phyloP scores from a whole-genome alignment of 2,113 vertebrate genomes.

The Neodontobutis hainanensis region DNA sequence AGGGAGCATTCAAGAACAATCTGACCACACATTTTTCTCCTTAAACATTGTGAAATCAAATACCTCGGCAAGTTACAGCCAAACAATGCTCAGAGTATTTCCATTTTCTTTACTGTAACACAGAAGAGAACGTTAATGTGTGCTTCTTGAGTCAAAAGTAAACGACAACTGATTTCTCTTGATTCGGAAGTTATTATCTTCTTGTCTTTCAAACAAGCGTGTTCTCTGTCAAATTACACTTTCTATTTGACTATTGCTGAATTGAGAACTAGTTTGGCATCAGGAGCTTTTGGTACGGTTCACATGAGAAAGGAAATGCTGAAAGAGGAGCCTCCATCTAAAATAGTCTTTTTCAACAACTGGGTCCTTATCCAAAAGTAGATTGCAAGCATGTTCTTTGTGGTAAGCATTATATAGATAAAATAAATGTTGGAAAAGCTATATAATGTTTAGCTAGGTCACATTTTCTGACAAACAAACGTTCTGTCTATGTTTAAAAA shows the following conservation, averaged over 20 bases:
- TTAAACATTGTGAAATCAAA: slow-evolving; percentile 68
- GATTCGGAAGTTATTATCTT: slow-evolving; percentile 16
- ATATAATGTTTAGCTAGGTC: neutral
- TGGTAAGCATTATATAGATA: neutral
- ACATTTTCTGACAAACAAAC: no score
- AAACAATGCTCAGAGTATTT: slow-evolving; percentile 54
- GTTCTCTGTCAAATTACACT: slow-evolving; percentile 25
- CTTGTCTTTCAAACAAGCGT: slow-evolving; percentile 11
- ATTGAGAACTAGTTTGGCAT: slow-evolving; percentile 4
- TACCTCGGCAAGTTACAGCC: slow-evolving; percentile 59
- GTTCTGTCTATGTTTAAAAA: no score
- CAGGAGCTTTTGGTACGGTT: slow-evolving; percentile 14
- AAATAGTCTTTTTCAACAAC: neutral
- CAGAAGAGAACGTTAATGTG: slow-evolving; percentile 26
- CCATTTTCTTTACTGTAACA: slow-evolving; percentile 16
- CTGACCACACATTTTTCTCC: slow-evolving; percentile 62
- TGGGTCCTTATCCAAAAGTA: neutral
- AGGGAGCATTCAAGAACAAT: slow-evolving; percentile 51
- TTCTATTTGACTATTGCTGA: slow-evolving; percentile 27
- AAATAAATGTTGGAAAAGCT: neutral
- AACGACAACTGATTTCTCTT: slow-evolving; percentile 3
- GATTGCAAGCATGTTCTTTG: neutral
- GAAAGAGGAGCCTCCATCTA: slow-evolving; percentile 22
- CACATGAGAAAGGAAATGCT: slow-evolving; percentile 25
- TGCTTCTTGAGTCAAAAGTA: slow-evolving; percentile 23